phyloP scores from a whole-genome alignment of 1,140 invertebrate species.

The Magallana angulata region DNA sequence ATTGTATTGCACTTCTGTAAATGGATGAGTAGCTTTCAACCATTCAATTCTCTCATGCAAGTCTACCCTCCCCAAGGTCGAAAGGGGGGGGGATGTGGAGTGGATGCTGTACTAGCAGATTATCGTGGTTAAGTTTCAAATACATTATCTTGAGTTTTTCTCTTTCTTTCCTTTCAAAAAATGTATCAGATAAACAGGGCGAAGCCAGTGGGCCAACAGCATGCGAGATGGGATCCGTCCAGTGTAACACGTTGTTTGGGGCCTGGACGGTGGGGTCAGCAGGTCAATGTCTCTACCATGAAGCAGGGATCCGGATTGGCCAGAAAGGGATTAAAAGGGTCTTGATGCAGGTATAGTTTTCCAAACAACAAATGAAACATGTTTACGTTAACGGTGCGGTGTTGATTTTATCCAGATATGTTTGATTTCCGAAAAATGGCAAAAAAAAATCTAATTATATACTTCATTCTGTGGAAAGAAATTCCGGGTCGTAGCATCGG shows the following conservation, averaged over 20 bases:
- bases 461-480: too few relatives aligned
- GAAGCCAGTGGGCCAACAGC: background rate
- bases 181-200: background rate
- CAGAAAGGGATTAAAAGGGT: conserved; percentile 27
- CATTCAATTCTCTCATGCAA: background rate
- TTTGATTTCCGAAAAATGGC: too few relatives aligned
- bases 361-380: background rate
- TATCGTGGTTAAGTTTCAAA: too few relatives aligned
- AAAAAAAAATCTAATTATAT: too few relatives aligned
- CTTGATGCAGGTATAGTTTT: conserved; percentile 49
- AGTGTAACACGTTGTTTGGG: conserved; percentile 41
- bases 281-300: conserved; percentile 39
- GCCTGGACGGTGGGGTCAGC: conserved; percentile 42
- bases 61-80: too few relatives aligned
- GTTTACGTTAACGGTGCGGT: too few relatives aligned
- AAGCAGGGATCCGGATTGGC: conserved; percentile 46
- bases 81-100: too few relatives aligned
- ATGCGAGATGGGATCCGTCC: conserved; percentile 34
- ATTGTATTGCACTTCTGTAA: background rate
- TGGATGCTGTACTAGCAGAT: too few relatives aligned
- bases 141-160: too few relatives aligned
- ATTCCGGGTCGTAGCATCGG: too few relatives aligned
- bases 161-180: too few relatives aligned
- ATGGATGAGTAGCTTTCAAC: background rate
- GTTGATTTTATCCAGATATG: too few relatives aligned